Evolutionary conservation across 2,888 invertebrate genomes (phyloP), one percentile per base, ranked within the genome.

Genomic region (Lepeophtheirus nordmannii): DNA sequence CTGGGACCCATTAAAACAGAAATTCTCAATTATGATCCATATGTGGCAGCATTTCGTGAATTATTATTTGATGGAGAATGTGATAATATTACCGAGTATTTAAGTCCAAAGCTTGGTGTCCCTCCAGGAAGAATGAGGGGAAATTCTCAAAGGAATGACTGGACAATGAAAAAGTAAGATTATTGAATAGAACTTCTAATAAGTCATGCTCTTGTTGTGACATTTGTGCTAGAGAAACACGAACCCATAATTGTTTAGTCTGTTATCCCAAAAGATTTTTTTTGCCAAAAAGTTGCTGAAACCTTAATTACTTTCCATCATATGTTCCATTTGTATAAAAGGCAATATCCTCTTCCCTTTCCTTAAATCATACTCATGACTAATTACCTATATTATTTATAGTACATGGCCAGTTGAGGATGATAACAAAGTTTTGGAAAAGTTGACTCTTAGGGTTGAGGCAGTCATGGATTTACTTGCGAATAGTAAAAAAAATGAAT

Each of bases 151-250:
- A 63, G 46, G 23, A 63, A 63, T 63, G 63, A 63, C 37, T 63
- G 63, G 63, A 63, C 63, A n/a, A 63, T 63, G 63, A 63, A 63
- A 63, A 63, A 63, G 63, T 63, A 63, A 53, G 10, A 14, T n/a
- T n/a, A n/a, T n/a, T n/a, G n/a, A n/a, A n/a, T n/a, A n/a, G n/a
- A n/a, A n/a, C n/a, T n/a, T n/a, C n/a, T n/a, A n/a, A n/a, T 30
- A 30, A 5, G 7, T 30, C 7, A 30, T 30, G 7, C 30, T 5
- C 7, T 5, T 30, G 30, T 30, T 30, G 2, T 2, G 30, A 30
- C 2, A 5, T 5, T 30, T 30, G 7, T 30, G 30, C 30, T 7
- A 7, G 2, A 30, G 30, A 30, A 30, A 30, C 30, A 30, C 2
- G 30, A 30, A 30, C 30, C 30, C 30, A 30, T 5, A 7, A 2